These are phyloP conservation scores for Epizoanthus scotinus DNA, from an alignment of 92 coral and sea anemone species.

Conservation along the genomic window DNA sequence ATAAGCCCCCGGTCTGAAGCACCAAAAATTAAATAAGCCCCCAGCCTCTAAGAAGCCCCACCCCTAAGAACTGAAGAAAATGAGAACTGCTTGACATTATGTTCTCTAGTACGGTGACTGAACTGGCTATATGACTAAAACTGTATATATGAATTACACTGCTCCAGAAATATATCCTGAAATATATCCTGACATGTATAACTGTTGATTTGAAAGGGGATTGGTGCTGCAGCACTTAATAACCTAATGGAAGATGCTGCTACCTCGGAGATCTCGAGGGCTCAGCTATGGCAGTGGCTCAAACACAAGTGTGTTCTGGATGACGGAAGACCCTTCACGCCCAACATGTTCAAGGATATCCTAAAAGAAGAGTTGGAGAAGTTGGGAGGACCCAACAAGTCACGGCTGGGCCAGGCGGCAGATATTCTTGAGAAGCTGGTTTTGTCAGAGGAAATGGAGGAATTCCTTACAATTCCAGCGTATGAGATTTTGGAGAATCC, in stretches of 20 bases:
- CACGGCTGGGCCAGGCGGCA: conserved; percentile 84
- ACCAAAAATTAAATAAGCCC: too few relatives aligned
- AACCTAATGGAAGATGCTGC: conserved; percentile 99
- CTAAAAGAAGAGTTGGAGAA: conserved; percentile 79
- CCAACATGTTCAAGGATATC: conserved; percentile 66
- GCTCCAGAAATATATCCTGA: too few relatives aligned
- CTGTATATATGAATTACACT: too few relatives aligned
- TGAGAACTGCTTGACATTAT: too few relatives aligned
- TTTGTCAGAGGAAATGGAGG: conserved; percentile 82
- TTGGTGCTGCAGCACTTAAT: conserved; percentile 93
- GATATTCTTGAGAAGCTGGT: conserved; percentile 86
- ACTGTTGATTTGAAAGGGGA: conserved; percentile 58
- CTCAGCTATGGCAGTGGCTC: conserved; percentile 97
- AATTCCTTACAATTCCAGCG: conserved; percentile 92
- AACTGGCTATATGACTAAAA: too few relatives aligned
- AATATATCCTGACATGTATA: neutral
- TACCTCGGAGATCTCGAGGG: conserved; percentile 95
- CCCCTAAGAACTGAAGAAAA: too few relatives aligned
- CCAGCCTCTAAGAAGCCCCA: too few relatives aligned
- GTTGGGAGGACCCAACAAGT: conserved; percentile 82
- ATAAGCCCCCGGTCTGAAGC: too few relatives aligned
- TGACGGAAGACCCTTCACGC: conserved; percentile 74
- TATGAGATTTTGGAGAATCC: conserved; percentile 86
- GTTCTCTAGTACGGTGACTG: too few relatives aligned
- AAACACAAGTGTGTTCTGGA: conserved; percentile 67